Percentiles rank a stretch among this genome's conserved stretches.
Conservation (phyloP, 2,113 vertebrate genomes). For the Nicator chloris region DNA sequence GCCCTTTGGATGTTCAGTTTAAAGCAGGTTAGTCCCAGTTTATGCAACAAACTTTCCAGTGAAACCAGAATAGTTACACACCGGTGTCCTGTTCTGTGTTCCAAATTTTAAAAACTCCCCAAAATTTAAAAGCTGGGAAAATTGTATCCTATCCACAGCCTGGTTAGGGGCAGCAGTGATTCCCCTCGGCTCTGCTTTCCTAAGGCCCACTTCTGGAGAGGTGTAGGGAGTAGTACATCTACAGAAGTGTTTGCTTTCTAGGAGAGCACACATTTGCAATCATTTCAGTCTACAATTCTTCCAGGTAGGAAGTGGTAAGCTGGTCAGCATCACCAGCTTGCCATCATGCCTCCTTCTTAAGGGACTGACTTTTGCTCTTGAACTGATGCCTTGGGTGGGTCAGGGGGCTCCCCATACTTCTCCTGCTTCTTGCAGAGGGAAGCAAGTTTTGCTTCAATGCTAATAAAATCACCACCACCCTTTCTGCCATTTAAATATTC, state of each 20-base stretch:
- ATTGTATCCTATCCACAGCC: neutral
- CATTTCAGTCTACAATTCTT: neutral
- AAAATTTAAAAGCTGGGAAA: neutral
- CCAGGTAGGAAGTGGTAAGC: neutral
- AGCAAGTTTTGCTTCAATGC: neutral
- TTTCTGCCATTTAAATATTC: neutral
- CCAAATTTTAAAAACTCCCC: rapidly evolving
- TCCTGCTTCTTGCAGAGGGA: neutral
- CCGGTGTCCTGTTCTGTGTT: neutral
- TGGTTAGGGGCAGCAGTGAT: neutral
- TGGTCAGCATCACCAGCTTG: neutral
- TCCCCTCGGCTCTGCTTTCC: neutral
- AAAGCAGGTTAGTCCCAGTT: neutral
- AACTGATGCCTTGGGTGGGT: neutral
- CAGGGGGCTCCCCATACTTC: neutral
- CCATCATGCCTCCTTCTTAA: neutral
- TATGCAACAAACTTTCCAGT: neutral
- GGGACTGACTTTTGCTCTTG: neutral
- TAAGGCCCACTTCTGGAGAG: neutral
- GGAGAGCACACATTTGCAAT: neutral
- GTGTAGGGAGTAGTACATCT: too few species aligned
- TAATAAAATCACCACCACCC: neutral
- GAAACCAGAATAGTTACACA: neutral
- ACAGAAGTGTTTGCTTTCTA: neutral
- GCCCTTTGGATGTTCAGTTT: neutral